Percentiles rank a stretch among this genome's conserved stretches.
These are phyloP conservation scores for Drosophila anceps DNA, from an alignment of 2,888 invertebrate species.

Conservation along the genomic window DNA sequence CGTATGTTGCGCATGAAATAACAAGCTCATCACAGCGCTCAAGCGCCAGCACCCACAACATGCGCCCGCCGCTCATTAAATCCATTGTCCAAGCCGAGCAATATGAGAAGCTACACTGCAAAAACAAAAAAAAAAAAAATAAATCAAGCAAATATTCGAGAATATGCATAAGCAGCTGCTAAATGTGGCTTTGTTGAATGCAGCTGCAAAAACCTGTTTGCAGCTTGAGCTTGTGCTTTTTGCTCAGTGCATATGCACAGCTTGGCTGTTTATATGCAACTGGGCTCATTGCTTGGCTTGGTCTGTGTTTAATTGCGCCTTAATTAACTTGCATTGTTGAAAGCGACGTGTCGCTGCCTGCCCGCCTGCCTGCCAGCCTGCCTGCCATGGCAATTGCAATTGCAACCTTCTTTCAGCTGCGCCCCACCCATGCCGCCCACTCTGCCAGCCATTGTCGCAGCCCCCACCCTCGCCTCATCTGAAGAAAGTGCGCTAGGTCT, in stretches of 20 bases:
- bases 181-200: background rate
- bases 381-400: background rate
- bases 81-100: constrained; percentile 17
- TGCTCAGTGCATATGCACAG: constrained; percentile 16
- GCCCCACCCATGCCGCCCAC: no score
- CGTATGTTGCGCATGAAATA: constrained; percentile 18
- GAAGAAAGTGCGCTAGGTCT: constrained; percentile 58
- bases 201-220: background rate
- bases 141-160: background rate
- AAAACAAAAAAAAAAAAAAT: background rate
- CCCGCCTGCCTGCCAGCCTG: background rate
- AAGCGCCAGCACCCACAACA: background rate
- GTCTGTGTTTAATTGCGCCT: constrained; percentile 71
- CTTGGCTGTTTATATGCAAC: constrained; percentile 10
- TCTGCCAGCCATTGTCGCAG: background rate
- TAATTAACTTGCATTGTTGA: constrained; percentile 78
- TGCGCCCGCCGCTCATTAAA: constrained; percentile 2
- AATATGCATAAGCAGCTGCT: background rate
- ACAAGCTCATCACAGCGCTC: constrained; percentile 11
- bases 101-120: constrained; percentile 1
- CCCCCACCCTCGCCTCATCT: constrained; percentile 3
- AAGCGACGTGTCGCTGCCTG: constrained; percentile 61
- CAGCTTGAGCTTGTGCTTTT: constrained; percentile 6
- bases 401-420: no score
- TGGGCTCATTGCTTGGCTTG: constrained; percentile 24